Conservation (phyloP, 2,797 vertebrate species). For the Sebastes umbrosus region DNA sequence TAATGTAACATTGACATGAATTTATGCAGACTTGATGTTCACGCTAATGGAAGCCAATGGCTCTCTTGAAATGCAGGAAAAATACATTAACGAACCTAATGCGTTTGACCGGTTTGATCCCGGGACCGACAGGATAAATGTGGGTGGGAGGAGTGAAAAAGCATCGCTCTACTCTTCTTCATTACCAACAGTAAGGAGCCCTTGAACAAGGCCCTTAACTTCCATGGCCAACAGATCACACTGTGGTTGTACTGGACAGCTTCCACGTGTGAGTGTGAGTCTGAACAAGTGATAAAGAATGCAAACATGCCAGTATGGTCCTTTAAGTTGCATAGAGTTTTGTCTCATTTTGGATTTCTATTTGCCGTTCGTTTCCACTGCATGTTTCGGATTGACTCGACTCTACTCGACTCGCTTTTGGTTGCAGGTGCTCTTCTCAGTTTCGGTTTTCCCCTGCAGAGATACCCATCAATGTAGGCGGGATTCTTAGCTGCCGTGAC, state of each 20-base stretch:
- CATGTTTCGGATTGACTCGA: not conserved
- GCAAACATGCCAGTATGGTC: not conserved
- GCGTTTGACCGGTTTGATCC: conserved; percentile 7
- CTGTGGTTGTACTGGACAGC: not conserved
- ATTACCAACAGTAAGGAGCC: not conserved
- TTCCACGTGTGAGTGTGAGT: not conserved
- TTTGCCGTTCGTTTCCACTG: not conserved
- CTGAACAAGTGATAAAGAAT: not conserved
- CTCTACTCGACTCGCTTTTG: not conserved
- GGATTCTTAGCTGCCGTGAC: not conserved
- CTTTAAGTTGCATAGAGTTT: not conserved
- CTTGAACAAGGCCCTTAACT: conserved; percentile 2
- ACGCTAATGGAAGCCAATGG: conserved; percentile 9
- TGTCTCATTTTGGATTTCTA: not conserved
- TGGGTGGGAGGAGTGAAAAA: not conserved
- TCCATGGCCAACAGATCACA: not conserved
- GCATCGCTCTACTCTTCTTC: not conserved
- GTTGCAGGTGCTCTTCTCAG: not conserved
- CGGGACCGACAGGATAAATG: not conserved
- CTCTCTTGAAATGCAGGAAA: not conserved
- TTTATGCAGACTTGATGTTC: conserved; percentile 14
- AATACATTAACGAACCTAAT: conserved; percentile 7
- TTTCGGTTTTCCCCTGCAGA: not conserved
- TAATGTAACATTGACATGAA: not conserved
- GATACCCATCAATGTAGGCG: not conserved